Percentiles rank a stretch among this genome's conserved stretches.
Conservation (phyloP, 2,113 vertebrate genomes). For the Madoqua kirkii region DNA sequence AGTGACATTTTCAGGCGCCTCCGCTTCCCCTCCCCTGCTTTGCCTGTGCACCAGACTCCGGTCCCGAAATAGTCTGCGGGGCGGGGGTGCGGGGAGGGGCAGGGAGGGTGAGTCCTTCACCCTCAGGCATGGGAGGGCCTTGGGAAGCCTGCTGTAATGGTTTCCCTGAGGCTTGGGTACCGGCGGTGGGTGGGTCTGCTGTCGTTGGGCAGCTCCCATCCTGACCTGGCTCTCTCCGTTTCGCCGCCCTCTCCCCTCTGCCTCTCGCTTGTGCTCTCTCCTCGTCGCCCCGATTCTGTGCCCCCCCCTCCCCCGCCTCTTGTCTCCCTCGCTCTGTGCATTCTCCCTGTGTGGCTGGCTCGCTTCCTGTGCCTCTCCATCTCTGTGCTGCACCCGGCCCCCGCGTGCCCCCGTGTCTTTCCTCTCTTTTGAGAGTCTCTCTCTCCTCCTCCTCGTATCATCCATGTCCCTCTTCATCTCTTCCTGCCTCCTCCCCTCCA, state of each 20-base stretch:
- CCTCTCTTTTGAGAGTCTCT: background rate
- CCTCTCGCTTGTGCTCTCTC: background rate
- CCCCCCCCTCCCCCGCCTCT: accelerated
- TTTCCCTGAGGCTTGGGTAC: background rate
- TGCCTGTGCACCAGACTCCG: background rate
- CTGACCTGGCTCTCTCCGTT: background rate
- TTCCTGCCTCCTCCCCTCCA: too few species aligned
- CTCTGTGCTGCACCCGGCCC: accelerated
- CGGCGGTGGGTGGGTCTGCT: background rate
- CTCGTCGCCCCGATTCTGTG: background rate
- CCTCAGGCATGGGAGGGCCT: background rate
- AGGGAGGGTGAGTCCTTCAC: background rate
- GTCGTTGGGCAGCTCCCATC: too few species aligned
- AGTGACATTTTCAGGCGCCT: background rate
- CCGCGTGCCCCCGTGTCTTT: background rate
- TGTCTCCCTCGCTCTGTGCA: background rate
- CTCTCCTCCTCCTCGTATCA: background rate
- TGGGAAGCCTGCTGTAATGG: background rate
- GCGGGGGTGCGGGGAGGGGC: too few species aligned
- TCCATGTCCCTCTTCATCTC: background rate
- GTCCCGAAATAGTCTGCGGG: background rate
- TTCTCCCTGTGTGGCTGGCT: background rate
- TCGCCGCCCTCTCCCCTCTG: background rate
- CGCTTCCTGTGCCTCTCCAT: background rate
- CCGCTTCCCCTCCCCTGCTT: background rate